Evolutionary conservation across 1,140 invertebrate genomes (phyloP), one percentile per base, ranked within the genome.

Genomic region (Zaprionus davidi): DNA sequence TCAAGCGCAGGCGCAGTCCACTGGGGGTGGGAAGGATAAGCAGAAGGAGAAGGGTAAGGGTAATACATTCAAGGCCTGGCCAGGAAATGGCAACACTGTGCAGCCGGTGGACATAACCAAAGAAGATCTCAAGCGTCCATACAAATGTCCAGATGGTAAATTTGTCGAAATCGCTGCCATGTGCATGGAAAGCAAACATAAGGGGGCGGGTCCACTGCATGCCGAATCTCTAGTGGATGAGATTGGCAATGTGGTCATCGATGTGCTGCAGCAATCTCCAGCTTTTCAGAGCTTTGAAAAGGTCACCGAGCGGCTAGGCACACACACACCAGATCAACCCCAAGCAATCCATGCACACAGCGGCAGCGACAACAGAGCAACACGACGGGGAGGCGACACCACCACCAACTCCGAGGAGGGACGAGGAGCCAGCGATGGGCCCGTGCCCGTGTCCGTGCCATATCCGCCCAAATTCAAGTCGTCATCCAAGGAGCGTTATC

Each of bases 271-370:
- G 68, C 76, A 90, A 74, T 82, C 86, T 51, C 79, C 72, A 72
- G 64, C 82, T 69, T 82, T 90, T 90, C 82, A 80, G 22, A 36
- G 76, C 11, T 90, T 90, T 68, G 83, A 87, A 88, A 88, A 88
- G 83, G 44, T 83, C 64, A 88, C 80, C 74, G 84, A 88, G 68
- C 66, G 64, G 71, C 75, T 79, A 69, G 68, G 71, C 82, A 79
- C 69, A 74, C 56, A 78, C 67, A 58, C 68, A 9, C 24, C 22
- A 20, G 3, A 26, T 4, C 24, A 55, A 7, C 20, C 55, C 24
- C 41, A 83, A 22, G 5, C 55, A 15, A 41, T 55, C 26, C 67
- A 72, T 28, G 57, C 56, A 49, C 69, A 49, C 58, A 34, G 31
- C 31, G 3, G 31, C 31, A 34, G 31, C 31, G 59, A 56, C 1